Evolutionary conservation across 2,888 invertebrate genomes (phyloP).

Genomic region (Hirtodrosophila histrioides): DNA sequence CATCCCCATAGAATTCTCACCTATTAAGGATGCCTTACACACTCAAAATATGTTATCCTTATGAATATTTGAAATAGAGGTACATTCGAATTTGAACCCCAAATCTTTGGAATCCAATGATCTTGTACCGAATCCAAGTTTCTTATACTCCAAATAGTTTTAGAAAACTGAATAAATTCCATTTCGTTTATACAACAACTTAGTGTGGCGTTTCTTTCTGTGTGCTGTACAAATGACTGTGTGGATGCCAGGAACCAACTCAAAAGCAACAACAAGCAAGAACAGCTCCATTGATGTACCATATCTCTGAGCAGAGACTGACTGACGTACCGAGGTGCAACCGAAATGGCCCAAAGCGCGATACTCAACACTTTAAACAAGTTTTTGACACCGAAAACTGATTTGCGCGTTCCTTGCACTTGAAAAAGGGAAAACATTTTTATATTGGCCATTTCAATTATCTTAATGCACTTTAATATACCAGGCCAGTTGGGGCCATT

Average conservation of each 20-base stretch:
- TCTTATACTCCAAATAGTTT: too few species aligned
- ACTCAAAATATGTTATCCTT: too few species aligned
- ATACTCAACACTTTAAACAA: constrained; percentile 77
- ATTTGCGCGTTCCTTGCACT: constrained; percentile 28
- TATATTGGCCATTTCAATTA: constrained; percentile 82
- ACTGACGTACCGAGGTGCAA: constrained; percentile 48
- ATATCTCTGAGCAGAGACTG: constrained; percentile 29
- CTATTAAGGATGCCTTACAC: too few species aligned
- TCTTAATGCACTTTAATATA: constrained; percentile 81
- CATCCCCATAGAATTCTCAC: too few species aligned
- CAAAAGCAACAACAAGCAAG: constrained; percentile 7
- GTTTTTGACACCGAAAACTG: constrained; percentile 72
- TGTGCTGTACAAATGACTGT: too few species aligned
- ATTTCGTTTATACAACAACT: too few species aligned
- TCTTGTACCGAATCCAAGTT: too few species aligned
- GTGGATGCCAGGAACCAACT: constrained; percentile 29
- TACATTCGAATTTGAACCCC: too few species aligned
- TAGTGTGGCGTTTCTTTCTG: too few species aligned
- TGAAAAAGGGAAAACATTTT: constrained; percentile 73
- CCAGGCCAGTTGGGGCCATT: constrained; percentile 54
- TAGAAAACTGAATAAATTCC: too few species aligned
- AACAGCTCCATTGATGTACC: constrained; percentile 41
- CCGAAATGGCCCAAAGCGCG: constrained; percentile 75
- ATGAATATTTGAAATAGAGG: too few species aligned
- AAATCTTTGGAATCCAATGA: too few species aligned